Evolutionary conservation across 2,888 invertebrate species (phyloP).

Genomic region (Monochamus alternatus): DNA sequence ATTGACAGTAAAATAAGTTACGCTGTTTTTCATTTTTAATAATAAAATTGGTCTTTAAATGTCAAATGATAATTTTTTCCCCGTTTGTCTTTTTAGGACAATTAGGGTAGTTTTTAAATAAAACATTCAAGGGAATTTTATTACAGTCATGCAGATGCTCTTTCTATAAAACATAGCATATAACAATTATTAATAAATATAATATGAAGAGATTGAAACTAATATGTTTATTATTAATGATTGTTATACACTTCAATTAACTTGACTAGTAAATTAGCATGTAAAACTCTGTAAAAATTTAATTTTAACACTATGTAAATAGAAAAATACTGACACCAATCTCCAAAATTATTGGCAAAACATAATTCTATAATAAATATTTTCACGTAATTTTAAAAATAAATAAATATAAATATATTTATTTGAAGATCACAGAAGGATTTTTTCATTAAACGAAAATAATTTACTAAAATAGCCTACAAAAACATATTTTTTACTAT

Average conservation of each 20-base stretch:
- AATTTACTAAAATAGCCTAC: background rate
- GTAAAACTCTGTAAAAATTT: no score
- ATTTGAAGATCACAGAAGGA: background rate
- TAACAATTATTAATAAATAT: no score
- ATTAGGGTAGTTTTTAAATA: no score
- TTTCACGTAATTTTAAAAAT: background rate
- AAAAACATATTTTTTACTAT: background rate
- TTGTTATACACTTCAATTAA: no score
- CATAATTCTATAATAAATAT: background rate
- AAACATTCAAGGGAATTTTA: no score
- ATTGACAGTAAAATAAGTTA: background rate
- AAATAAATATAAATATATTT: background rate
- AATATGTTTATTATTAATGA: no score
- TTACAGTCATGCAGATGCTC: no score
- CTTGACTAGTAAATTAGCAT: no score
- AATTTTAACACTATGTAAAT: background rate
- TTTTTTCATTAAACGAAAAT: slow-evolving; percentile 1
- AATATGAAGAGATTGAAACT: no score
- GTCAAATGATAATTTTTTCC: background rate
- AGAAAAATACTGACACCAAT: slow-evolving; percentile 2
- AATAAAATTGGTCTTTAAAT: background rate
- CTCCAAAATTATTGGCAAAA: background rate
- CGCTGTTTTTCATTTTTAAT: background rate
- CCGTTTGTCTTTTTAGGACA: no score
- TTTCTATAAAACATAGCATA: no score